Base-by-base conservation (phyloP, 35 echinoderm and acorn worm species). In the Eucidaris tribuloides region DNA sequence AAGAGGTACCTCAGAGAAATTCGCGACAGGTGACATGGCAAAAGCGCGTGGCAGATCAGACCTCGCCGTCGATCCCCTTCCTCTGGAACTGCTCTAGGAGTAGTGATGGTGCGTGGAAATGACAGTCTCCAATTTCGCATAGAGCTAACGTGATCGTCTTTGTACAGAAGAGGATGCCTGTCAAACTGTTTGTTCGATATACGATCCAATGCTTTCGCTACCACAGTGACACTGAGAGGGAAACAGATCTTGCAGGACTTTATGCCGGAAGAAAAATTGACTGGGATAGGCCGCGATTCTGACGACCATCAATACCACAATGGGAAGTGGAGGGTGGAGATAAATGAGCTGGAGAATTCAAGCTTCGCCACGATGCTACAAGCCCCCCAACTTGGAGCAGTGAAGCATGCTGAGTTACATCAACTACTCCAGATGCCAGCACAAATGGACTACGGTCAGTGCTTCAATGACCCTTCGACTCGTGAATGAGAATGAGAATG, bases 181-280 rank as follows among this genome's bases (percentile, higher is more conserved):
- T 18, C 43, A 24, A 34, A 80, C 65, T 5, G 61, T 85, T n/a
- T 79, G 82, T 19, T 77, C 89, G 15, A 34, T 91, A 17, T 85
- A 79, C 39, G 82, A 90, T 33, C 80, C 4, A 20, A 80, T 57
- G 58, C 82, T 39, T 17, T 66, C 78, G 5, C 62, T 33, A 27
- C 77, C 13, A 81, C 72, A 62, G 49, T 85, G 14, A 56, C 46
- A 11, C 23, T 91, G 19, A 44, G 5, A 18, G 90, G 48, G 0
- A 87, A 87, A 49, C 62, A 79, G 62, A 59, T 86, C 7, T 61
- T 92, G n/a, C 89, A 85, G 70, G 89, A 33, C 24, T n/a, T 92
- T n/a, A n/a, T 4, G 71, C 83, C 49, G 22, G 82, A 38, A 20
- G 59, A 55, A 80, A 85, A 18, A 31, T 91, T n/a, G 70, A 59